Percentiles rank a stretch among this genome's conserved stretches.
phyloP scores from a whole-genome alignment of 2,113 vertebrate genomes.

The Rhizomys pruinosus region DNA sequence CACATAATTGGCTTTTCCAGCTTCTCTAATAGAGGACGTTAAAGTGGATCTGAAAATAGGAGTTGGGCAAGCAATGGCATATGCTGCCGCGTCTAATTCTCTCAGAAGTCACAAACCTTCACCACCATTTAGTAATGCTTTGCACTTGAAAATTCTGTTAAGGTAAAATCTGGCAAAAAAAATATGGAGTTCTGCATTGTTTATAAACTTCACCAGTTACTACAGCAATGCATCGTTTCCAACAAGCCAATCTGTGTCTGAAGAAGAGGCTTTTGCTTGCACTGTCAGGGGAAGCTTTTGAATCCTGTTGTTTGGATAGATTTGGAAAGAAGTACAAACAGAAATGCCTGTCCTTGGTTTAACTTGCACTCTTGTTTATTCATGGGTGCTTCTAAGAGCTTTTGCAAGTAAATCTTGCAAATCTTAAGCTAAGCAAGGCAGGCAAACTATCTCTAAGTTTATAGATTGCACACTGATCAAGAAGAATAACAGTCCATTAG shows the following conservation, averaged over 20 bases:
- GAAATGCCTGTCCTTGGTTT: conserved; percentile 87
- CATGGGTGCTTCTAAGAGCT: conserved; percentile 86
- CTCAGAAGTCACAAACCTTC: background rate
- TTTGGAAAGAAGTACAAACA: conserved; percentile 87
- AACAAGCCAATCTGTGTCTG: conserved; percentile 18
- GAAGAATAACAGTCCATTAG: conserved; percentile 68
- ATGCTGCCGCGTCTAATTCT: background rate
- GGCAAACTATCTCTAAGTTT: conserved; percentile 65
- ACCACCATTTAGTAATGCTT: background rate
- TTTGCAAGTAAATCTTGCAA: conserved; percentile 87
- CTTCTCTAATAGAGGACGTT: background rate
- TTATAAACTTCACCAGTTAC: conserved; percentile 31
- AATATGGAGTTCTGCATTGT: background rate
- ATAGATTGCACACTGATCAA: conserved; percentile 40
- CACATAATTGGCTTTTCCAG: conserved; percentile 14
- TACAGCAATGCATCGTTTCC: background rate
- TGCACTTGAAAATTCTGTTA: conserved; percentile 36
- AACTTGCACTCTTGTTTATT: conserved; percentile 87
- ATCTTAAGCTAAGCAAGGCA: conserved; percentile 80
- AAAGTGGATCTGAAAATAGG: background rate
- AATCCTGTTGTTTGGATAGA: conserved; percentile 87
- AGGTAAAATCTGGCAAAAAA: conserved; percentile 63
- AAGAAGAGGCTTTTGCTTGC: conserved; percentile 79
- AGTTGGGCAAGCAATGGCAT: background rate
- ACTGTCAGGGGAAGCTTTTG: conserved; percentile 82